Conservation (phyloP, 2,797 vertebrate genomes). For the Xiphophorus birchmanni region DNA sequence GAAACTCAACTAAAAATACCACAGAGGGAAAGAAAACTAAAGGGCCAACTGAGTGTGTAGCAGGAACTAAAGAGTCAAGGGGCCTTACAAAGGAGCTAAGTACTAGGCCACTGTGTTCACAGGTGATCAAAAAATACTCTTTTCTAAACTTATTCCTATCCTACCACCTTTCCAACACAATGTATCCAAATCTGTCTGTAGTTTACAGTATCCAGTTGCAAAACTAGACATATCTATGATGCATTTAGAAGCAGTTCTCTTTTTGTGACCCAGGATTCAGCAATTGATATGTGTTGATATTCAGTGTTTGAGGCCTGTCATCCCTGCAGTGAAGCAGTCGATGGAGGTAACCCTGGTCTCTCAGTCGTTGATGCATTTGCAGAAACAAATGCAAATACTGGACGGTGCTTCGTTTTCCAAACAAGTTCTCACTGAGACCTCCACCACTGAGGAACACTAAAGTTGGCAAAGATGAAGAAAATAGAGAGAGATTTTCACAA, state of each 20-base stretch:
- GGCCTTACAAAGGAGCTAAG: conserved; percentile 74
- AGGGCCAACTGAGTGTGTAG: conserved; percentile 61
- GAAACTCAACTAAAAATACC: conserved; percentile 71
- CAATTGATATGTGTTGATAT: conserved; percentile 83
- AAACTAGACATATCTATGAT: conserved; percentile 77
- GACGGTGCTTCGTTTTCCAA: conserved; percentile 37
- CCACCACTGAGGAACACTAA: conserved; percentile 49
- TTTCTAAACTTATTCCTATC: conserved; percentile 69
- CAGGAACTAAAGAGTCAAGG: conserved; percentile 53
- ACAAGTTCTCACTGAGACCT: conserved; percentile 32
- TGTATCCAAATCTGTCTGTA: conserved; percentile 50
- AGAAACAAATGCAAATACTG: conserved; percentile 34
- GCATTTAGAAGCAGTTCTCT: conserved; percentile 68
- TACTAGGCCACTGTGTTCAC: conserved; percentile 76
- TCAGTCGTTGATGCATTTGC: conserved; percentile 35
- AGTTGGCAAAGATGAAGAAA: conserved; percentile 62
- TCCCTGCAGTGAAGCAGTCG: conserved; percentile 37
- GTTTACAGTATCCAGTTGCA: conserved; percentile 67
- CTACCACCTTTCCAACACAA: conserved; percentile 68
- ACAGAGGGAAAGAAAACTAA: conserved; percentile 59
- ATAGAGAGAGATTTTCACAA: conserved; percentile 52
- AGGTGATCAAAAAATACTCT: conserved; percentile 64
- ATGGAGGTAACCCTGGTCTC: conserved; percentile 33
- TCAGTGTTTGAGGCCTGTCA: conserved; percentile 65
- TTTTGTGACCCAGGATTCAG: conserved; percentile 64